Conservation (phyloP, 2,888 invertebrate species). For the Torymus texanus region DNA sequence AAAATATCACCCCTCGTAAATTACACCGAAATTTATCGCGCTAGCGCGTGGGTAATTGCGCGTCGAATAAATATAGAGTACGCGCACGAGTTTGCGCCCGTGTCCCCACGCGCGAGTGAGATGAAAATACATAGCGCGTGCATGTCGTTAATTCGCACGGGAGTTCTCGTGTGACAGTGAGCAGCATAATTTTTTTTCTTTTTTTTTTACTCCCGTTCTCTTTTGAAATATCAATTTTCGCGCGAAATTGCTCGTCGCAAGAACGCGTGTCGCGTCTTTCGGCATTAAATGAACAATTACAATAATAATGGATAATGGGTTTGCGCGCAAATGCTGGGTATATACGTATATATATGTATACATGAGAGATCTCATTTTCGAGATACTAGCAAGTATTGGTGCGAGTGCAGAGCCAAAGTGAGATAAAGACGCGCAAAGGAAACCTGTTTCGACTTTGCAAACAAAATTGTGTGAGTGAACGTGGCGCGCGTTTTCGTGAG, state of each 20-base stretch:
- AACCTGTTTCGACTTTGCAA: too few species aligned
- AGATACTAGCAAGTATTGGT: neutral
- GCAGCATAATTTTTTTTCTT: neutral
- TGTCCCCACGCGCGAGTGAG: conserved; percentile 25
- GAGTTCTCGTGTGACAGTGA: conserved; percentile 35
- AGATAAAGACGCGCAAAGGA: too few species aligned
- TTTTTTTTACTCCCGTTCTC: neutral
- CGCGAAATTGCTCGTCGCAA: neutral
- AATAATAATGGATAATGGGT: conserved; percentile 33
- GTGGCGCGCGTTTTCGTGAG: too few species aligned
- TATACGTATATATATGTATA: neutral
- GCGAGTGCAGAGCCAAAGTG: too few species aligned
- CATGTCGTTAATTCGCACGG: conserved; percentile 46
- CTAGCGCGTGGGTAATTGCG: conserved; percentile 61
- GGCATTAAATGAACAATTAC: conserved; percentile 30
- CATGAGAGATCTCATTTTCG: conserved; percentile 23
- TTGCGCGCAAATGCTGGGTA: neutral
- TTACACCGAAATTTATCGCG: conserved; percentile 61
- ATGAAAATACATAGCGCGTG: conserved; percentile 27
- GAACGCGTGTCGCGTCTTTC: neutral
- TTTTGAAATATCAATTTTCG: conserved; percentile 46
- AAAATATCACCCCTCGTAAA: conserved; percentile 62
- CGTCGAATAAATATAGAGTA: conserved; percentile 64
- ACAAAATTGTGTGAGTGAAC: too few species aligned
- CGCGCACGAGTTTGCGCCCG: conserved; percentile 48